Evolutionary conservation across 2,797 vertebrate species (phyloP).

Genomic region (Brachymystax lenok): DNA sequence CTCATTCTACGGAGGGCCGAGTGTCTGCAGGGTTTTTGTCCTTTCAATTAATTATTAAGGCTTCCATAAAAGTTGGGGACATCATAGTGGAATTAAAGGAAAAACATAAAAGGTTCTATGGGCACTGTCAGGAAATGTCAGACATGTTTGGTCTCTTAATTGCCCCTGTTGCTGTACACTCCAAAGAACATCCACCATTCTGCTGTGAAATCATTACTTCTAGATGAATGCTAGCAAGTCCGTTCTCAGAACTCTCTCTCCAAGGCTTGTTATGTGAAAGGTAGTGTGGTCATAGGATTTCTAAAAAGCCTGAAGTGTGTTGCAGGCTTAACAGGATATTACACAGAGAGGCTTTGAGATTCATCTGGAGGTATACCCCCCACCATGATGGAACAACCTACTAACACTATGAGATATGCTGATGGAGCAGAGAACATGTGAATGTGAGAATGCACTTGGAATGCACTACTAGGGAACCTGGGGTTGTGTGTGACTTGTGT

Average conservation of each 20-base stretch:
- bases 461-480: conserved; percentile 53
- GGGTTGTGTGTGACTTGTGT: conserved; percentile 66
- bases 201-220: not conserved
- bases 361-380: conserved; percentile 4
- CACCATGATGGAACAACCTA: conserved; percentile 40
- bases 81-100: not conserved
- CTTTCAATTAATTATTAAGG: not conserved
- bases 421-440: conserved; percentile 54
- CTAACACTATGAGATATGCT: conserved; percentile 46
- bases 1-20: no score
- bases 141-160: not conserved
- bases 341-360: conserved; percentile 32
- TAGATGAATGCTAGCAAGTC: not conserved
- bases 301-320: not conserved
- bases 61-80: not conserved
- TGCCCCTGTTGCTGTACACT: not conserved
- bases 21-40: no score
- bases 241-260: not conserved
- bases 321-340: not conserved
- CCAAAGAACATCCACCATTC: not conserved
- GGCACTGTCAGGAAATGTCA: conserved; percentile 2
- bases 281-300: not conserved
- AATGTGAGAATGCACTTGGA: conserved; percentile 65
- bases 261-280: not conserved
- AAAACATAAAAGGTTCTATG: not conserved